phyloP scores from a whole-genome alignment of 2,888 invertebrate species.

The Caenorhabditis zanzibari region DNA sequence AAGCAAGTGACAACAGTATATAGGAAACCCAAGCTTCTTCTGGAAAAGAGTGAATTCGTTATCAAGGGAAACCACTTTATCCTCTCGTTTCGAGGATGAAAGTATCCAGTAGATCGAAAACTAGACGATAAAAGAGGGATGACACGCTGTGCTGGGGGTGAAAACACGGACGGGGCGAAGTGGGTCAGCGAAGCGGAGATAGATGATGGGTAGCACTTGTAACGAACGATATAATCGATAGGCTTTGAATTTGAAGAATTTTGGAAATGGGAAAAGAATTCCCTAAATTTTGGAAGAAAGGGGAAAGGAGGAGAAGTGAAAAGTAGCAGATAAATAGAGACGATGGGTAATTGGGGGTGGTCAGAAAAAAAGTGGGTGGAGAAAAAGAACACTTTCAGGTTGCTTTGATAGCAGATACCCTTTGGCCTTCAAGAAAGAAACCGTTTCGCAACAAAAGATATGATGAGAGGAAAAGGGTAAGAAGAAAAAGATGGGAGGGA shows the following conservation, averaged over 20 bases:
- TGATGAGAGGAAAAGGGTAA: slow-evolving; percentile 2
- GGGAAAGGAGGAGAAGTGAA: background rate
- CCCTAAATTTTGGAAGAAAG: background rate
- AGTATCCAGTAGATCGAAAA: slow-evolving; percentile 40
- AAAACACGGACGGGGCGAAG: slow-evolving; percentile 55
- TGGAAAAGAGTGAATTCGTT: background rate
- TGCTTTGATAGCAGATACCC: slow-evolving; percentile 14
- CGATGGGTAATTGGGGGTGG: slow-evolving; percentile 2
- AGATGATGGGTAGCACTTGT: slow-evolving; percentile 59
- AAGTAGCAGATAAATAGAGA: background rate
- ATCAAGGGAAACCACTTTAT: background rate
- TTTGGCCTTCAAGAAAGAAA: slow-evolving; percentile 42
- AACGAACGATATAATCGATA: slow-evolving; percentile 57
- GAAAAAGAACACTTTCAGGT: slow-evolving; percentile 46
- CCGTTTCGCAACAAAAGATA: slow-evolving; percentile 41
- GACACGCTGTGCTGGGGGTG: slow-evolving; percentile 49
- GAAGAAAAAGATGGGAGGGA: slow-evolving; percentile 13
- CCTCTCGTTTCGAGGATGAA: slow-evolving; percentile 3
- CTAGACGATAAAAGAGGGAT: slow-evolving; percentile 30
- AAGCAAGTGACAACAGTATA: background rate
- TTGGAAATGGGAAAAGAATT: slow-evolving; percentile 18
- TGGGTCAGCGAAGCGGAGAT: slow-evolving; percentile 62
- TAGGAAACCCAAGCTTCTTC: slow-evolving; percentile 46
- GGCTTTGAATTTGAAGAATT: slow-evolving; percentile 41
- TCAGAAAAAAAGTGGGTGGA: slow-evolving; percentile 11